Percentiles rank a stretch among this genome's conserved stretches.
These are phyloP conservation scores for Nasonia giraulti DNA, from an alignment of 1,140 invertebrate species.

Conservation along the genomic window DNA sequence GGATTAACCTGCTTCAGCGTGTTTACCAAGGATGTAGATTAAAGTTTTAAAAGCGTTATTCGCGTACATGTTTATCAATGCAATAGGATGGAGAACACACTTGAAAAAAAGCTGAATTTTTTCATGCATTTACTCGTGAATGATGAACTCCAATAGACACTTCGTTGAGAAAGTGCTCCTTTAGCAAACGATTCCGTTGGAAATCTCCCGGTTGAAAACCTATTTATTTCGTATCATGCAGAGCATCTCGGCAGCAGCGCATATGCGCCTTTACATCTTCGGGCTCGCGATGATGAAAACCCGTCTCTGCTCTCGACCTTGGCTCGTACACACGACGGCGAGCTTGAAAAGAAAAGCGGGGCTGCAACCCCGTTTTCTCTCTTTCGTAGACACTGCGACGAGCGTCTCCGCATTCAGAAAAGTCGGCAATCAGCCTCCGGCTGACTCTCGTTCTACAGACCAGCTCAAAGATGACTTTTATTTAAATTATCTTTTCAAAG, in stretches of 20 bases:
- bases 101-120: not conserved
- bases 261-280: not conserved
- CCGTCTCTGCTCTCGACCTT: constrained; percentile 3
- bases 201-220: not conserved
- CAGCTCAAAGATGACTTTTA: not conserved
- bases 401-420: not conserved
- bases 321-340: not conserved
- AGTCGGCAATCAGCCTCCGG: not conserved
- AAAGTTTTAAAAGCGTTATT: not conserved
- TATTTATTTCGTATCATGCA: not conserved
- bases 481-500: not conserved
- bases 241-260: not conserved
- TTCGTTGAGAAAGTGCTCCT: not conserved
- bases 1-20: not conserved
- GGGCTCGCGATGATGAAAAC: constrained; percentile 1
- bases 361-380: constrained; percentile 11
- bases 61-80: not conserved
- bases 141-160: not conserved
- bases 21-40: not conserved
- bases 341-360: constrained; percentile 1
- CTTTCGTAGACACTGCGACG: not conserved
- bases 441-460: not conserved
- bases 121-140: not conserved
- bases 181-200: not conserved
- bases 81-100: too few relatives aligned